Base-by-base conservation (phyloP, 2,888 invertebrate genomes). In the Diaperis boleti region DNA sequence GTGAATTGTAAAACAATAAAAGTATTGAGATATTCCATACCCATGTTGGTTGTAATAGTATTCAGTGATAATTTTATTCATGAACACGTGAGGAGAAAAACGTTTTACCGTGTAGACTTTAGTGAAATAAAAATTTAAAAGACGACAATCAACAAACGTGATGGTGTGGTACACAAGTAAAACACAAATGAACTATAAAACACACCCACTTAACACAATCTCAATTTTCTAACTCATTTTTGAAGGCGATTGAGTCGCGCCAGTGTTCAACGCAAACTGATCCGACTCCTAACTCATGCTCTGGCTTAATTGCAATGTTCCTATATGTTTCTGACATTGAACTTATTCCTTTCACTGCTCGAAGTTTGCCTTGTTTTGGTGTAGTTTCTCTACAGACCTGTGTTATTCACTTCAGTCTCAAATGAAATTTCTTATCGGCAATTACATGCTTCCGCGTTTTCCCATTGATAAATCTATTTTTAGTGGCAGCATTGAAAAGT, bases 291-390 rank as follows among this genome's bases (percentile, higher is more conserved):
- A 49, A 42, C 39, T 59, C 59, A 41, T 49, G 49, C 33, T 56
- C 45, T 33, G 42, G 49, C 39, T 63, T 59, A 63, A 63, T 63
- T 63, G 59, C 57, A 52, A 47, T 56, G 56, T 55, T 61, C 55
- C 61, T 49, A 56, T 35, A 61, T 49, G 54, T 55, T 59, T 64
- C 50, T 56, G 60, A 60, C 64, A 64, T 64, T 64, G 64, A 64
- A 56, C 60, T 64, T 60, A 52, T 56, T 56, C 64, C 64, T 64
- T 64, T 64, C 64, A 64, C 64, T 64, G 26, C 42, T 18, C 59
- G 50, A 60, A 55, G 60, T 55, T 64, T 60, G 50, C 64, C 64
- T 60, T 56, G 64, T 64, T 54, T 39, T 47, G n/a, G 37, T 52
- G 22, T 15, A 31, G 61, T 61, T 61, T 61, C 55, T 41, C 61